A percentile compares a stretch with the other conserved stretches of the same genome.
Evolutionary conservation across 53 echinoderm and acorn worm genomes (phyloP).

Genomic region (Astropecten irregularis): DNA sequence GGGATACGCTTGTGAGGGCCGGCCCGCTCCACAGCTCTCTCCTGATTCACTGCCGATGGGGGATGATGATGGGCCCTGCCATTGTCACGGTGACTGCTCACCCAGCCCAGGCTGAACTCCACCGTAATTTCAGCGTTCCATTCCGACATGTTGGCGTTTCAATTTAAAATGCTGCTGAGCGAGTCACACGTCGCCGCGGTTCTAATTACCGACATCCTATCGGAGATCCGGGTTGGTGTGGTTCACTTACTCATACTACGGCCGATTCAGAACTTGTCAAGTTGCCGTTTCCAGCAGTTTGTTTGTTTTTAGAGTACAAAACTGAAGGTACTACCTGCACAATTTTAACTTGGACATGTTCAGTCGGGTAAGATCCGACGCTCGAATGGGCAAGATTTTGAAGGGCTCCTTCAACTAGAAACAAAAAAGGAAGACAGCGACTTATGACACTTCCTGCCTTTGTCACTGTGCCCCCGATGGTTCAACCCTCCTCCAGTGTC

Average conservation of each 20-base stretch:
- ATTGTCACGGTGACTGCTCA: not conserved
- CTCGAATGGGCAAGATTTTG: not conserved
- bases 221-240: not conserved
- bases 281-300: too few relatives aligned
- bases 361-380: not conserved
- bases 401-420: not conserved
- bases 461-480: constrained; percentile 2
- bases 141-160: not conserved
- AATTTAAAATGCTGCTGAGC: not conserved
- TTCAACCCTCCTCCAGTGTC: constrained; percentile 27
- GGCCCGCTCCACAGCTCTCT: not conserved
- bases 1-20: not conserved
- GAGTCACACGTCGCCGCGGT: not conserved
- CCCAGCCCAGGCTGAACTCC: constrained; percentile 32
- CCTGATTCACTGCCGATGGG: constrained; percentile 1
- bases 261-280: too few relatives aligned
- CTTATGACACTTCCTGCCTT: constrained; percentile 38
- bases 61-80: not conserved
- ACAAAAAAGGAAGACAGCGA: not conserved
- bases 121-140: constrained; percentile 38
- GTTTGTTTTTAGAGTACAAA: too few relatives aligned
- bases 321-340: too few relatives aligned
- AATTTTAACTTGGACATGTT: too few relatives aligned
- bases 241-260: too few relatives aligned
- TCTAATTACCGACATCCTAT: constrained; percentile 33